Evolutionary conservation across 2,888 invertebrate species (phyloP).

Genomic region (Chrysotoxum bicinctum): DNA sequence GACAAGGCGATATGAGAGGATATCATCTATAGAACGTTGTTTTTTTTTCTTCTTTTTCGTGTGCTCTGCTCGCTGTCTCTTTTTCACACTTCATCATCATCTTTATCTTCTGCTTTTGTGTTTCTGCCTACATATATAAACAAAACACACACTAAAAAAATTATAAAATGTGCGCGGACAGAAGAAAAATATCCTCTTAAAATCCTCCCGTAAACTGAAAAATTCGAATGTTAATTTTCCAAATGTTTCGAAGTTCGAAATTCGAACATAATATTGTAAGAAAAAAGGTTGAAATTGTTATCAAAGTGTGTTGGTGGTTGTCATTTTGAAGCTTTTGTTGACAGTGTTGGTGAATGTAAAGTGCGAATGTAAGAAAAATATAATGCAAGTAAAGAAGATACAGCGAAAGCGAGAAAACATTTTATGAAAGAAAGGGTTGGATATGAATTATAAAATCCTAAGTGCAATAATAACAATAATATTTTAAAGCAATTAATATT

Average conservation of each 20-base stretch:
- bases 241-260: conserved; percentile 56
- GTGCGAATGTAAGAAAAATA: conserved; percentile 55
- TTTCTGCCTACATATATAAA: conserved; percentile 46
- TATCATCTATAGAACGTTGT: conserved; percentile 52
- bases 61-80: conserved; percentile 14
- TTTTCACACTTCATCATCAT: conserved; percentile 40
- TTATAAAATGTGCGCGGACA: conserved; percentile 51
- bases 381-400: conserved; percentile 20
- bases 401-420: conserved; percentile 24
- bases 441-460: conserved; percentile 10
- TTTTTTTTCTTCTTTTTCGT: conserved; percentile 41
- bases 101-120: conserved; percentile 14
- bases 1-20: conserved; percentile 63
- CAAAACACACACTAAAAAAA: conserved; percentile 8
- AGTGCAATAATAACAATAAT: conserved; percentile 9
- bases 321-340: conserved; percentile 40
- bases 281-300: conserved; percentile 35
- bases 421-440: conserved; percentile 21
- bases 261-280: conserved; percentile 34
- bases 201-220: conserved; percentile 23
- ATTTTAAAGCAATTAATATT: conserved; percentile 22
- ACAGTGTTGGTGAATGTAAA: conserved; percentile 39
- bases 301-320: conserved; percentile 32
- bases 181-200: conserved; percentile 43
- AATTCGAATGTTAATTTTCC: conserved; percentile 43